These are phyloP conservation scores for Silurus asotus DNA, from an alignment of 2,113 vertebrate species.

Conservation along the genomic window DNA sequence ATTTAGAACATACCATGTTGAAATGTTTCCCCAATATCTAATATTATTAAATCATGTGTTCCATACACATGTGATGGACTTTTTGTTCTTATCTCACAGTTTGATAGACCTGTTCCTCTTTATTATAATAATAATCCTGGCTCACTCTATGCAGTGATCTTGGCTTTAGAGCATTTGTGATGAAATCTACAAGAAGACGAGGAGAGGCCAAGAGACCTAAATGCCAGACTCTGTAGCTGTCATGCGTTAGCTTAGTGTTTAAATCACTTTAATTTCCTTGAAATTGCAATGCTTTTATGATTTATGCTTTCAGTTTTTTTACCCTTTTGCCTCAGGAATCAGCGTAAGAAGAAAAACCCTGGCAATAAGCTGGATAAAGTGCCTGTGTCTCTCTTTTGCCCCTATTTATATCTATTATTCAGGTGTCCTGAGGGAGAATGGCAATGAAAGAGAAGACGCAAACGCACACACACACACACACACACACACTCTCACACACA, in stretches of 20 bases:
- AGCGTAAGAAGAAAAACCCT: constrained; percentile 16
- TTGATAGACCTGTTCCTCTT: too few species aligned
- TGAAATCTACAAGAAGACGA: neutral
- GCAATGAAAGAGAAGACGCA: constrained; percentile 46
- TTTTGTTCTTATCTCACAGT: neutral
- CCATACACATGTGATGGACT: neutral
- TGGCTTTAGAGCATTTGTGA: neutral
- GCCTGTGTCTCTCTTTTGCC: constrained; percentile 30
- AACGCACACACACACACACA: constrained; percentile 50
- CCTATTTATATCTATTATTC: constrained; percentile 57
- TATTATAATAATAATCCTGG: neutral
- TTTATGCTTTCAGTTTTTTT: constrained; percentile 28
- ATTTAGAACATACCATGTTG: neutral
- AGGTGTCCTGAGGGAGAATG: constrained; percentile 54
- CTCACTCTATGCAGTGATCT: neutral
- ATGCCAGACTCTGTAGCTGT: neutral
- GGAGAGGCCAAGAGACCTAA: neutral
- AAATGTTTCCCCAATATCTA: neutral
- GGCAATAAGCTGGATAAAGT: constrained; percentile 44
- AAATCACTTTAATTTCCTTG: constrained; percentile 13
- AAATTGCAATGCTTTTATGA: constrained; percentile 23
- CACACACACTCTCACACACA: too few species aligned
- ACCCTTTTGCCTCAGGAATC: constrained; percentile 17
- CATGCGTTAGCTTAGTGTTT: neutral
- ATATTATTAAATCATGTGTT: neutral